Evolutionary conservation across 2,888 invertebrate genomes (phyloP).

Genomic region (Psylliodes chrysocephalus): DNA sequence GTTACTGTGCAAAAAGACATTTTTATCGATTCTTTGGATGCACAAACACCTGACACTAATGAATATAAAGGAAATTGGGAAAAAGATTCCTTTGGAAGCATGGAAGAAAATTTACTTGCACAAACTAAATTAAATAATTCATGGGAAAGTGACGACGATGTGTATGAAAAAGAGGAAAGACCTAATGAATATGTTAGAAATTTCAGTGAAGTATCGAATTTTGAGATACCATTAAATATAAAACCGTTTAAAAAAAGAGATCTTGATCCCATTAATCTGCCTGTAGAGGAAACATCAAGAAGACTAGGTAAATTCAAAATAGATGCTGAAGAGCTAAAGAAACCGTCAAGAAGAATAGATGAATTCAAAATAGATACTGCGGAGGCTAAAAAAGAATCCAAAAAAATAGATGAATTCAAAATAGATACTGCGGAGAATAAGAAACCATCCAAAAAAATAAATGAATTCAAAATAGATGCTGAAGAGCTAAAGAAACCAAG

Average conservation of each 20-base stretch:
- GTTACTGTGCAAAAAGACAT: background rate
- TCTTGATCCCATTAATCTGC: no score
- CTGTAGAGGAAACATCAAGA: no score
- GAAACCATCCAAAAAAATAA: no score
- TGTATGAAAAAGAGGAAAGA: conserved; percentile 36
- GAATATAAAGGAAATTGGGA: conserved; percentile 45
- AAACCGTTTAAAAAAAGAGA: conserved; percentile 46
- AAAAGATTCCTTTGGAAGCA: conserved; percentile 45
- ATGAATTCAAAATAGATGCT: background rate
- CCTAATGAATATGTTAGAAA: background rate
- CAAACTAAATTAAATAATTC: conserved; percentile 46
- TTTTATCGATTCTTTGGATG: conserved; percentile 2
- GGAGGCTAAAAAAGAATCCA: no score
- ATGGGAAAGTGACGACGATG: conserved; percentile 57
- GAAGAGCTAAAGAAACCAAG: background rate
- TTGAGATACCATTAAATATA: conserved; percentile 54
- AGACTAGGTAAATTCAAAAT: no score
- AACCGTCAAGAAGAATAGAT: no score
- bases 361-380: no score
- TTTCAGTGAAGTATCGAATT: conserved; percentile 24
- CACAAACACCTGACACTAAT: conserved; percentile 47
- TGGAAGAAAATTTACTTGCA: conserved; percentile 42
- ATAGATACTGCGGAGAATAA: no score
- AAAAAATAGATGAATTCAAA: no score
- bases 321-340: no score